These are phyloP conservation scores for Aplidium turbinatum DNA, from an alignment of 23 tunicate species.

Conservation along the genomic window DNA sequence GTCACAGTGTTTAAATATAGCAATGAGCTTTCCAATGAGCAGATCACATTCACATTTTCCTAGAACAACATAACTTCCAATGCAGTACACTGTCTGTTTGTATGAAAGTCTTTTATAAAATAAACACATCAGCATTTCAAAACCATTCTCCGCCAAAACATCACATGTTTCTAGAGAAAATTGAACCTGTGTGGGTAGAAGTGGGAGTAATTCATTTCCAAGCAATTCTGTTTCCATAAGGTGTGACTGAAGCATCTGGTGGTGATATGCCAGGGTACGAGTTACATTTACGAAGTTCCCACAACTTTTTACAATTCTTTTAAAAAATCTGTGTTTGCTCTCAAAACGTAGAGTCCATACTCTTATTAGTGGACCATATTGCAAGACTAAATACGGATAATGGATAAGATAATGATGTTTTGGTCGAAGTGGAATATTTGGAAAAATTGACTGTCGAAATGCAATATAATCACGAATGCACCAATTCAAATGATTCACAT, in stretches of 20 bases:
- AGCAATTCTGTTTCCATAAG: constrained; percentile 3
- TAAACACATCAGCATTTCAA: not conserved
- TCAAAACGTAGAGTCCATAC: constrained; percentile 30
- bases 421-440: constrained; percentile 19
- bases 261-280: constrained; percentile 5
- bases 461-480: constrained; percentile 7
- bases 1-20: not conserved
- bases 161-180: not conserved
- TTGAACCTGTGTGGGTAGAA: not conserved
- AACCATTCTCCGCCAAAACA: not conserved
- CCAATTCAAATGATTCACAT: not conserved
- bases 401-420: constrained; percentile 17
- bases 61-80: constrained; percentile 8
- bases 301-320: not conserved
- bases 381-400: constrained; percentile 1
- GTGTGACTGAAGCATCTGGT: constrained; percentile 20
- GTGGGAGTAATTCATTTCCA: not conserved
- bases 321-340: constrained; percentile 24
- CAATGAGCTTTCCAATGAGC: constrained; percentile 1
- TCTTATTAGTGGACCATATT: constrained; percentile 15
- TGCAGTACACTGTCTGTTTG: not conserved
- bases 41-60: constrained; percentile 4
- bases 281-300: not conserved
- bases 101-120: not conserved
- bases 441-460: not conserved